Conservation (phyloP, 2,888 invertebrate genomes). For the Laspeyria flexula region DNA sequence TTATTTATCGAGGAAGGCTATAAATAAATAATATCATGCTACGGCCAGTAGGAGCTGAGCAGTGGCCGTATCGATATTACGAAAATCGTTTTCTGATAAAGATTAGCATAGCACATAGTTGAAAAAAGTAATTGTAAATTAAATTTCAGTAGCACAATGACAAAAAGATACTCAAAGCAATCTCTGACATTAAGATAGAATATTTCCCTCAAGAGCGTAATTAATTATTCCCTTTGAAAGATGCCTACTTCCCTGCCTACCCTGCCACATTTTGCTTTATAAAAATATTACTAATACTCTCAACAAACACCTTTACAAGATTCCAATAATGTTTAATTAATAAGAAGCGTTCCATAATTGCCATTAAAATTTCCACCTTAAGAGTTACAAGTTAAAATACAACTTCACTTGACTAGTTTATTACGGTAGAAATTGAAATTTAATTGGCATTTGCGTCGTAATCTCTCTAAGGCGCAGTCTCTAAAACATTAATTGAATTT, state of each 20-base stretch:
- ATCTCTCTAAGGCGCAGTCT: conserved; percentile 28
- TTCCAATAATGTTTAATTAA: conserved; percentile 40
- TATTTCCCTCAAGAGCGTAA: background rate
- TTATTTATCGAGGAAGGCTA: too few species aligned
- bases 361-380: conserved; percentile 19
- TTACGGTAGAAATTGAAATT: conserved; percentile 30
- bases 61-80: too few species aligned
- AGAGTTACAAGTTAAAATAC: conserved; percentile 10
- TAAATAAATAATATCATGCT: too few species aligned
- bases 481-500: conserved; percentile 41
- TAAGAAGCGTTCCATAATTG: conserved; percentile 13
- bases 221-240: background rate
- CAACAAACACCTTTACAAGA: conserved; percentile 26
- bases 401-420: conserved; percentile 17
- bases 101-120: too few species aligned
- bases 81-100: too few species aligned
- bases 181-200: too few species aligned
- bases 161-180: too few species aligned
- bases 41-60: too few species aligned
- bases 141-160: too few species aligned
- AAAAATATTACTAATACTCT: conserved; percentile 19
- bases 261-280: conserved; percentile 11
- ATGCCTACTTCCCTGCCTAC: background rate
- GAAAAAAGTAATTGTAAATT: too few species aligned
- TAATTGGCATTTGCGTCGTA: conserved; percentile 42